phyloP scores from a whole-genome alignment of 1,140 invertebrate genomes.

The Pentalonia nigronervosa region DNA sequence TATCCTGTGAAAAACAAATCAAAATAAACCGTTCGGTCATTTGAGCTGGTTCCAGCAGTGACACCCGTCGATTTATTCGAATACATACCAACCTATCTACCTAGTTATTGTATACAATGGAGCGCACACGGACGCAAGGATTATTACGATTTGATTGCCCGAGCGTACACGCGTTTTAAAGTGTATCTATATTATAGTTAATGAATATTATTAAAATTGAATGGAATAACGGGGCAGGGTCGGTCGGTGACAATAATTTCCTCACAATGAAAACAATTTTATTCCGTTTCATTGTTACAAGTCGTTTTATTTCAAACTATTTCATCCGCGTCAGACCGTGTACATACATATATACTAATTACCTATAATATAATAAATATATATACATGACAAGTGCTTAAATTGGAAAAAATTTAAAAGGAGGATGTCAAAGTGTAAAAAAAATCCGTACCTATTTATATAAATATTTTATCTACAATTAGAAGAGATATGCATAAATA shows the following conservation, averaged over 20 bases:
- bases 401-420: no score
- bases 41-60: not conserved
- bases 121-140: not conserved
- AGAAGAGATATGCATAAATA: no score
- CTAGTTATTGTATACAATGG: not conserved
- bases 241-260: not conserved
- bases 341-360: no score
- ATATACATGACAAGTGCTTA: no score
- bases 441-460: no score
- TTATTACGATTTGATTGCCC: slow-evolving; percentile 25
- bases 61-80: slow-evolving; percentile 15
- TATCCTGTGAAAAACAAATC: slow-evolving; percentile 34
- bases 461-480: no score
- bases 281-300: slow-evolving; percentile 28
- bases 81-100: not conserved
- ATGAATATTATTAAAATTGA: slow-evolving; percentile 14
- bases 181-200: not conserved
- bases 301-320: slow-evolving; percentile 16
- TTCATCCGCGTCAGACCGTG: not conserved
- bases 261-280: slow-evolving; percentile 11
- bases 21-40: slow-evolving; percentile 28
- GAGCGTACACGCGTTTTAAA: not conserved
- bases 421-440: no score
- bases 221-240: slow-evolving; percentile 27
- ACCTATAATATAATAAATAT: no score